Percentiles rank a stretch among this genome's conserved stretches.
These are phyloP conservation scores for Pangasius sanitwongsei DNA, from an alignment of 2,797 vertebrate species.

Conservation along the genomic window DNA sequence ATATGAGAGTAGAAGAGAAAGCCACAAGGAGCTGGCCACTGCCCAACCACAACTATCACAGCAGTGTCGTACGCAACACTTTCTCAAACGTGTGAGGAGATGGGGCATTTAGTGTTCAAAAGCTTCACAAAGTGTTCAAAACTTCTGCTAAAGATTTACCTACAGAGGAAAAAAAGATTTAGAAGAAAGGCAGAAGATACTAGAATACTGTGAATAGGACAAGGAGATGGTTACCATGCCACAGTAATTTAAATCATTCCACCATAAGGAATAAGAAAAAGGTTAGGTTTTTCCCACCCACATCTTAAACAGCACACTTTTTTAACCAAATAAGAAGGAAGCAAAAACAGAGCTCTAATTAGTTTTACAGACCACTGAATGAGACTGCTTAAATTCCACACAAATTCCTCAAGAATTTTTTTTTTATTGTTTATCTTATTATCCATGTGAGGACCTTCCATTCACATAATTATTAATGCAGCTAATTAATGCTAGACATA, in stretches of 20 bases:
- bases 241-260: slow-evolving; percentile 10
- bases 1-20: slow-evolving; percentile 29
- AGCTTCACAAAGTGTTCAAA: background rate
- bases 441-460: background rate
- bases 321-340: background rate
- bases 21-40: slow-evolving; percentile 18
- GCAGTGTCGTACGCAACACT: background rate
- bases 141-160: background rate
- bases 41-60: slow-evolving; percentile 34
- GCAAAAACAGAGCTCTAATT: slow-evolving; percentile 14
- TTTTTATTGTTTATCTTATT: background rate
- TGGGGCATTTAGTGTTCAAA: background rate
- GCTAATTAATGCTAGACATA: background rate
- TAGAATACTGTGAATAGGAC: background rate
- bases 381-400: slow-evolving; percentile 2
- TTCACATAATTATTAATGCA: background rate
- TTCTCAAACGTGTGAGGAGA: slow-evolving; percentile 11
- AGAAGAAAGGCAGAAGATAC: background rate
- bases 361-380: slow-evolving; percentile 28
- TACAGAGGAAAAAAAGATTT: background rate
- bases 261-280: slow-evolving; percentile 16
- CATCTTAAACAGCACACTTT: background rate
- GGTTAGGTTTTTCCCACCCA: slow-evolving; percentile 1
- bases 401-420: background rate
- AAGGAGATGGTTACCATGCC: background rate